Conservation (phyloP, 2,888 invertebrate genomes). For the Spodoptera littoralis region DNA sequence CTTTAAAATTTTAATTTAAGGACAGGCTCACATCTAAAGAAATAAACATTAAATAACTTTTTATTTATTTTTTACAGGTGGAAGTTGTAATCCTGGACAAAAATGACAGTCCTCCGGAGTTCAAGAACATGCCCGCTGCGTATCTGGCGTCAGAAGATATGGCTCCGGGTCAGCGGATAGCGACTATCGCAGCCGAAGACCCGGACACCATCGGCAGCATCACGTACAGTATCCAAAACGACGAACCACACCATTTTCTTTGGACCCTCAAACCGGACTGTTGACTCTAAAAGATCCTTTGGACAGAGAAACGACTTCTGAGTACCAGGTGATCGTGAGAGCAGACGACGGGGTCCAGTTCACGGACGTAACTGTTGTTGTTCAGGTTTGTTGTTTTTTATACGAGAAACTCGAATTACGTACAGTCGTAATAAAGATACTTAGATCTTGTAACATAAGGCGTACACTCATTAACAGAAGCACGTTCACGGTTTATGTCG, state of each 20-base stretch:
- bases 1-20: too few species aligned
- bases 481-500: constrained; percentile 19
- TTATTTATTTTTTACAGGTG: constrained; percentile 89
- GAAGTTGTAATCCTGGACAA: constrained; percentile 95
- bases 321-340: constrained; percentile 93
- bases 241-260: constrained; percentile 91
- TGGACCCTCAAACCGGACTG: constrained; percentile 92
- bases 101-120: constrained; percentile 98
- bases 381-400: constrained; percentile 90
- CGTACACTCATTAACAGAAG: constrained; percentile 43
- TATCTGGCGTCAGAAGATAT: constrained; percentile 95
- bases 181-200: constrained; percentile 93
- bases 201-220: constrained; percentile 95
- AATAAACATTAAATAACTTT: constrained; percentile 5
- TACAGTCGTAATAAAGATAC: constrained; percentile 53
- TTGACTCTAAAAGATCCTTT: constrained; percentile 93
- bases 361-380: constrained; percentile 92
- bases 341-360: constrained; percentile 97
- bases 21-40: too few species aligned
- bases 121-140: constrained; percentile 92
- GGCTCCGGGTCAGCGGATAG: constrained; percentile 93
- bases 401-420: constrained; percentile 45
- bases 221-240: constrained; percentile 92
- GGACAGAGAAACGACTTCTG: constrained; percentile 94
- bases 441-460: constrained; percentile 49